Base-by-base conservation (phyloP, 2,113 vertebrate genomes). In the Pipra filicauda region DNA sequence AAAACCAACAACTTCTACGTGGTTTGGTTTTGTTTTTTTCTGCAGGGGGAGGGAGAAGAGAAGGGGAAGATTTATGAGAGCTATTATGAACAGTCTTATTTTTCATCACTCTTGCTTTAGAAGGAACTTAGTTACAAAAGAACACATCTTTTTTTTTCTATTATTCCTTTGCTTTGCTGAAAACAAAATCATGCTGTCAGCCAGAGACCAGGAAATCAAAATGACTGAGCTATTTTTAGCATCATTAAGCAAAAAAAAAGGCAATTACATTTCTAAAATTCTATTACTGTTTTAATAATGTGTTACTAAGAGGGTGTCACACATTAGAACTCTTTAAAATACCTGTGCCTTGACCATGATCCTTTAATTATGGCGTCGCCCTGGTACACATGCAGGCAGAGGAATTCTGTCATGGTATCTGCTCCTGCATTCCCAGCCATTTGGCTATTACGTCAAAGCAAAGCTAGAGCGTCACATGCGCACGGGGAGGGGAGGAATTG, bases 211-310 rank as follows among this genome's bases (percentile, higher is more conserved):
- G 73, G 79, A 87, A 84, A 79, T 80, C 49, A 71, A 90, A 91
- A 41, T 0, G 19, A 80, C 78, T 9, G 46, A 1, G 4, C 39
- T 91, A 96, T 90, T 94, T 94, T 95, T 92, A 85, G 85, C 65
- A 57, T 67, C 62, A 70, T 93, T 80, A 93, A 89, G 52, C 18
- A 67, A 59, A 83, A 41, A 39, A 48, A 65, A 52, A 88, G 30
- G 43, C 88, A 81, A 96, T 94, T 88, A 89, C 88, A 81, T 93
- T 75, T 94, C 79, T 92, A 67, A 93, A 77, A 89, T 89, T 67
- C 90, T 94, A 54, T 72, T 93, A 57, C 70, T 72, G 61, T 49
- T 91, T 86, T 93, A 94, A 95, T 93, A 67, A 91, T 73, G 71
- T 62, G 65, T 97, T 93, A 86, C 81, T 70, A 81, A 73, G 73